A percentile compares a stretch with the other conserved stretches of the same genome.
Conservation (phyloP, 2,888 invertebrate species). For the Galerucella pusilla region DNA sequence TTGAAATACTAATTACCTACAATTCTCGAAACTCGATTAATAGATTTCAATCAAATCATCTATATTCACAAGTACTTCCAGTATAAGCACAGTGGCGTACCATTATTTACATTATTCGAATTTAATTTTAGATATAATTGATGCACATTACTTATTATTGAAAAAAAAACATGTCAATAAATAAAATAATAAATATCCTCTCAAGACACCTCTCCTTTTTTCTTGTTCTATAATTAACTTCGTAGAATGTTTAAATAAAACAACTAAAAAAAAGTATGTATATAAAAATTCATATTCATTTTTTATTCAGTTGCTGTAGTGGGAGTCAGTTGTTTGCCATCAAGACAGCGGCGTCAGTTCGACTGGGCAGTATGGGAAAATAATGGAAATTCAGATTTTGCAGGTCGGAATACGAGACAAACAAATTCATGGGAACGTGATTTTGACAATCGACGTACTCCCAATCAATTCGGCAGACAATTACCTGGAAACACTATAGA, state of each 20-base stretch:
- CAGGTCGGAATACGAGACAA: neutral
- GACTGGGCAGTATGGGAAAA: constrained; percentile 23
- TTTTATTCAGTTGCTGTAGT: constrained; percentile 3
- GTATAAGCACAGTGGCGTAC: too few relatives aligned
- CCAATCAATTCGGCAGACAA: constrained; percentile 12
- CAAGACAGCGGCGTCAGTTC: constrained; percentile 25
- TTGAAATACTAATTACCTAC: too few relatives aligned
- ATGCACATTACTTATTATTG: too few relatives aligned
- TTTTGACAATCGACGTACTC: neutral
- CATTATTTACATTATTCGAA: too few relatives aligned
- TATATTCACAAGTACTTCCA: too few relatives aligned
- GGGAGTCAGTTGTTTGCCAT: constrained; percentile 23
- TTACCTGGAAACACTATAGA: neutral
- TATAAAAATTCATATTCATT: constrained; percentile 7
- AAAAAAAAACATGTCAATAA: too few relatives aligned
- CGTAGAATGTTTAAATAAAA: neutral
- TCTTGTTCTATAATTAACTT: neutral
- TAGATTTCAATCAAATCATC: too few relatives aligned
- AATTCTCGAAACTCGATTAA: too few relatives aligned
- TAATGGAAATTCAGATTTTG: constrained; percentile 4
- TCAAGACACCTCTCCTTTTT: neutral
- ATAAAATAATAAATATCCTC: too few relatives aligned
- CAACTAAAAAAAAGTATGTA: neutral
- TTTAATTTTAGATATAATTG: too few relatives aligned
- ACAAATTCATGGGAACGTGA: neutral